A percentile compares a stretch with the other conserved stretches of the same genome.
phyloP scores from a whole-genome alignment of 1,140 invertebrate genomes.

The Hycleus phaleratus region DNA sequence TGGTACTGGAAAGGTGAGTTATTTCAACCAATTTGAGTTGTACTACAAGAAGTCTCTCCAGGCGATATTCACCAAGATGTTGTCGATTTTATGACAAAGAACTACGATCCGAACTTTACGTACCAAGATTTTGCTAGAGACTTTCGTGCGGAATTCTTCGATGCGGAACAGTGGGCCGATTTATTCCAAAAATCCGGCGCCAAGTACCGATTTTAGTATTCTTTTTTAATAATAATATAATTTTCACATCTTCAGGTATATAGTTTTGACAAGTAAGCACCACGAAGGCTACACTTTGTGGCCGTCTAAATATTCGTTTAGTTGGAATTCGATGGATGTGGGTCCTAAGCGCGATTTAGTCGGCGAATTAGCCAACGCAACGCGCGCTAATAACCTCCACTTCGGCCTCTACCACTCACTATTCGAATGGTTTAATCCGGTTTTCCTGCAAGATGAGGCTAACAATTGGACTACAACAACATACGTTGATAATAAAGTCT shows the following conservation, averaged over 20 bases:
- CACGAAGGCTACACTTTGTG: slow-evolving; percentile 88
- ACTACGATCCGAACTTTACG: slow-evolving; percentile 70
- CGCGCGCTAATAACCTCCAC: slow-evolving; percentile 57
- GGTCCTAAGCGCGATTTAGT: slow-evolving; percentile 79
- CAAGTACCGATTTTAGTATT: slow-evolving; percentile 47
- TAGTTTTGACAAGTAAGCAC: slow-evolving; percentile 89
- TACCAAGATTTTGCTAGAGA: slow-evolving; percentile 81
- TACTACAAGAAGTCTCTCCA: not conserved
- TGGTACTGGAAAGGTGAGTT: slow-evolving; percentile 57
- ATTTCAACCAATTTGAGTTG: not conserved
- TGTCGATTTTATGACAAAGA: slow-evolving; percentile 61
- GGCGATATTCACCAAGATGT: slow-evolving; percentile 1
- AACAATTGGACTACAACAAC: slow-evolving; percentile 56
- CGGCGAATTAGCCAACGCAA: slow-evolving; percentile 65
- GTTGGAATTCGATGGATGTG: slow-evolving; percentile 84
- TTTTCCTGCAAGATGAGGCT: slow-evolving; percentile 68
- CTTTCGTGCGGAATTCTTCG: slow-evolving; percentile 77
- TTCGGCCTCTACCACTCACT: slow-evolving; percentile 87
- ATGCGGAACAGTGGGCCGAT: slow-evolving; percentile 67
- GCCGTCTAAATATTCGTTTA: slow-evolving; percentile 78
- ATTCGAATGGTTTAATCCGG: slow-evolving; percentile 87
- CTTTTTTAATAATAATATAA: not conserved
- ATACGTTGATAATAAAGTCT: slow-evolving; percentile 61
- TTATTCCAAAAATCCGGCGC: slow-evolving; percentile 70
- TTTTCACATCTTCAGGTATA: slow-evolving; percentile 53